phyloP scores from a whole-genome alignment of 2,113 vertebrate genomes.

The Python bivittatus region DNA sequence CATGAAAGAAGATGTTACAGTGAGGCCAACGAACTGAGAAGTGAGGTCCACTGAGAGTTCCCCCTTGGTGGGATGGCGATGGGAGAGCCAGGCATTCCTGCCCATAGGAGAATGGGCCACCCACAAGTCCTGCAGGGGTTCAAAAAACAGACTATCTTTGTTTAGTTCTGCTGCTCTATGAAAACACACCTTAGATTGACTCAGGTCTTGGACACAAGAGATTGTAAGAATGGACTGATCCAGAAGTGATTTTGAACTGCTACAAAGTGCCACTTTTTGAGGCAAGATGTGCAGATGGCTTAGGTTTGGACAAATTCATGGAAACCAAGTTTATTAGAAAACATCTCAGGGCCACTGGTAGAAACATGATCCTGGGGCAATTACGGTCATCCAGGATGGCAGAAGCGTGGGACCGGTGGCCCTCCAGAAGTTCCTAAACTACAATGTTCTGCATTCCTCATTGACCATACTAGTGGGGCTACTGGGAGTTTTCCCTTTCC shows the following conservation, averaged over 20 bases:
- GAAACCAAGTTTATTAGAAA: neutral
- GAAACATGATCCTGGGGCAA: neutral
- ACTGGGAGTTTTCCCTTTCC: neutral
- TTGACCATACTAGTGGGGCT: neutral
- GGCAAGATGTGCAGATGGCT: neutral
- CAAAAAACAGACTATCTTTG: neutral
- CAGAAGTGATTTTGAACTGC: neutral
- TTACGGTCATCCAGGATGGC: neutral
- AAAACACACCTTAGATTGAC: neutral
- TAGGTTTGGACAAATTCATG: neutral
- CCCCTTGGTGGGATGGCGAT: neutral
- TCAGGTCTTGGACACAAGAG: neutral
- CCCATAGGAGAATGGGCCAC: neutral
- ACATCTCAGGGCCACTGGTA: neutral
- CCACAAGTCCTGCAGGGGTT: neutral
- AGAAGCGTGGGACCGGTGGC: neutral
- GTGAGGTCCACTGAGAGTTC: neutral
- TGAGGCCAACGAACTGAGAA: neutral
- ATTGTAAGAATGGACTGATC: neutral
- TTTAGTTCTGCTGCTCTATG: too few relatives aligned
- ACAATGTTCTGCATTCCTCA: neutral
- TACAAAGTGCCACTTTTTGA: neutral
- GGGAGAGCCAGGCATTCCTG: neutral
- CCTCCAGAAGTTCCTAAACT: neutral
- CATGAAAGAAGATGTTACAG: neutral